phyloP scores from a whole-genome alignment of 1,140 invertebrate genomes.

The Helicoverpa armigera region DNA sequence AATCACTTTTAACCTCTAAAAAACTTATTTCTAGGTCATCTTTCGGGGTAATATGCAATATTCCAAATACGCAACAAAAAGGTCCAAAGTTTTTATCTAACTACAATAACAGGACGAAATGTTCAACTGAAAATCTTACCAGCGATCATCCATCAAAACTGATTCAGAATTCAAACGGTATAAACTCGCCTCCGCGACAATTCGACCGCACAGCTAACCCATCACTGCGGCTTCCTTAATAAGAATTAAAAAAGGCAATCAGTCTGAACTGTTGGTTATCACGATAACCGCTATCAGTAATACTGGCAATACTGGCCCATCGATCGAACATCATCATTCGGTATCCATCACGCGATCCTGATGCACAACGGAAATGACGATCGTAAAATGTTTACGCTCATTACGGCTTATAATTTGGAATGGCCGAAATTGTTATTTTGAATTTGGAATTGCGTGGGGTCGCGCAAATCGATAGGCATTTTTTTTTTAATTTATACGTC shows the following conservation, averaged over 20 bases:
- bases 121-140: not conserved
- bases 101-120: too few relatives aligned
- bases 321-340: slow-evolving; percentile 53
- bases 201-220: not conserved
- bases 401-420: slow-evolving; percentile 17
- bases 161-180: not conserved
- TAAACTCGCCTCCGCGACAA: not conserved
- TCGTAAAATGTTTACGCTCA: slow-evolving; percentile 54
- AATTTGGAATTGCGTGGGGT: slow-evolving; percentile 1
- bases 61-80: too few relatives aligned
- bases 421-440: not conserved
- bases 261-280: slow-evolving; percentile 57
- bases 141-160: not conserved
- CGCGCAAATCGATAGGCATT: not conserved
- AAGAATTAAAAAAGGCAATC: slow-evolving; percentile 50
- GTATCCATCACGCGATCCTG: slow-evolving; percentile 52
- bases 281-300: slow-evolving; percentile 58
- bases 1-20: too few relatives aligned
- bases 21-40: too few relatives aligned
- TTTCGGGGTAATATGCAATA: too few relatives aligned
- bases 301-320: slow-evolving; percentile 30
- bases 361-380: slow-evolving; percentile 48
- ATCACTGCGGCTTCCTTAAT: slow-evolving; percentile 38
- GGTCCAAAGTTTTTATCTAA: too few relatives aligned
- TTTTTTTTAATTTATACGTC: not conserved